phyloP scores from a whole-genome alignment of 2,797 vertebrate species.

The Ispidina picta region DNA sequence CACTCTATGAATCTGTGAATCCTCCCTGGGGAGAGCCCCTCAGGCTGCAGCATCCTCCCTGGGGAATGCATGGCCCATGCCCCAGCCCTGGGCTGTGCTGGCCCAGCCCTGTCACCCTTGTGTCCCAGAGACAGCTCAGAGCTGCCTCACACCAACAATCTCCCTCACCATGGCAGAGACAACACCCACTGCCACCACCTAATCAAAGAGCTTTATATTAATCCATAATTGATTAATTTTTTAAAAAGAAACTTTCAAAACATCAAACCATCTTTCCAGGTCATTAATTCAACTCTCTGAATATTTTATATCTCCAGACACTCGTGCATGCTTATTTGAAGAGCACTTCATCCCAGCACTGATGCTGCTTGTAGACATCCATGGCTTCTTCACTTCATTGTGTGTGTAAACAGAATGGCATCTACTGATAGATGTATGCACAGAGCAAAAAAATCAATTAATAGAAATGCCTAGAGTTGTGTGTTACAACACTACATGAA shows the following conservation, averaged over 20 bases:
- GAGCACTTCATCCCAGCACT: constrained; percentile 45
- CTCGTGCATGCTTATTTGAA: constrained; percentile 44
- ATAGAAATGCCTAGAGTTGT: background rate
- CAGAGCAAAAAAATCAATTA: background rate
- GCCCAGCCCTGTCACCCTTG: fast-evolving
- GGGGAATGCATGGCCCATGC: background rate
- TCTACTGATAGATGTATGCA: background rate
- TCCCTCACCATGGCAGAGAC: background rate
- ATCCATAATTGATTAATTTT: constrained; percentile 23
- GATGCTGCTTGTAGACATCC: constrained; percentile 22
- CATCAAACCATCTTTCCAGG: background rate
- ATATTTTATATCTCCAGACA: constrained; percentile 60
- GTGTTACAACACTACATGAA: background rate
- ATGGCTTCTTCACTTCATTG: constrained; percentile 2
- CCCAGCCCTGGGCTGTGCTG: background rate
- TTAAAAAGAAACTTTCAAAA: constrained; percentile 6
- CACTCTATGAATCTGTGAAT: no score
- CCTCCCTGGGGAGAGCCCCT: no score
- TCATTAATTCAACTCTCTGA: constrained; percentile 53
- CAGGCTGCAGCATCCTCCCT: background rate
- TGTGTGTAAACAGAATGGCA: background rate
- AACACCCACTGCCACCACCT: background rate
- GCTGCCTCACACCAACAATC: fast-evolving
- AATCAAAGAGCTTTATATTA: constrained; percentile 49
- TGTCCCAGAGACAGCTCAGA: fast-evolving